Evolutionary conservation across 2,113 vertebrate genomes (phyloP).

Genomic region (Chiloscyllium plagiosum): DNA sequence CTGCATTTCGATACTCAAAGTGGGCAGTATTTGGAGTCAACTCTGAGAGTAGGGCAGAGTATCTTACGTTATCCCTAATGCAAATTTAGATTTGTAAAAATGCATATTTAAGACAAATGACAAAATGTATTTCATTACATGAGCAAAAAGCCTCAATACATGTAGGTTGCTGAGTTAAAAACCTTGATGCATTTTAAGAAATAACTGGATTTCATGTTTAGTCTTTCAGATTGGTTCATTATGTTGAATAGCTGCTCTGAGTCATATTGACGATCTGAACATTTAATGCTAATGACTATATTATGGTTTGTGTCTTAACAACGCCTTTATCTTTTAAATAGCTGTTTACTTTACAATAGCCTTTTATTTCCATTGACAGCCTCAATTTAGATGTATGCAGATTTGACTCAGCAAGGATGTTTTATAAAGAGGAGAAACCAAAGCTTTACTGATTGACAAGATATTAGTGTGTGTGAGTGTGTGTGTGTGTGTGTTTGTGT

Average conservation of each 20-base stretch:
- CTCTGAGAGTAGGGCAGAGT: not conserved
- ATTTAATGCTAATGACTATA: not conserved
- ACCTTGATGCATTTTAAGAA: not conserved
- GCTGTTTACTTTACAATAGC: not conserved
- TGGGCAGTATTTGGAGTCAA: not conserved
- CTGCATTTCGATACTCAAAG: not conserved
- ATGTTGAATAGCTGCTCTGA: not conserved
- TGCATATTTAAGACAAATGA: not conserved
- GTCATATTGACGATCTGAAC: not conserved
- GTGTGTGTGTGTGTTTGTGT: no score
- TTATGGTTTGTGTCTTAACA: not conserved
- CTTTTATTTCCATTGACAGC: not conserved
- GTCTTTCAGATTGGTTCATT: not conserved
- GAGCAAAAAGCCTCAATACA: not conserved
- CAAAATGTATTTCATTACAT: not conserved
- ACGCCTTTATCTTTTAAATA: not conserved
- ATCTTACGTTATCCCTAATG: no score
- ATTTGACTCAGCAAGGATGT: not conserved
- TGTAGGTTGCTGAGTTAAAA: not conserved
- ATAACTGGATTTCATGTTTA: not conserved
- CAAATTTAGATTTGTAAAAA: not conserved
- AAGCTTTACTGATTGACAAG: no score
- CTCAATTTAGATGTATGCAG: not conserved
- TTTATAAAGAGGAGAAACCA: not conserved
- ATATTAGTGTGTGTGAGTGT: no score